Base-by-base conservation (phyloP, 2,113 vertebrate species). In the Nerophis lumbriciformis region DNA sequence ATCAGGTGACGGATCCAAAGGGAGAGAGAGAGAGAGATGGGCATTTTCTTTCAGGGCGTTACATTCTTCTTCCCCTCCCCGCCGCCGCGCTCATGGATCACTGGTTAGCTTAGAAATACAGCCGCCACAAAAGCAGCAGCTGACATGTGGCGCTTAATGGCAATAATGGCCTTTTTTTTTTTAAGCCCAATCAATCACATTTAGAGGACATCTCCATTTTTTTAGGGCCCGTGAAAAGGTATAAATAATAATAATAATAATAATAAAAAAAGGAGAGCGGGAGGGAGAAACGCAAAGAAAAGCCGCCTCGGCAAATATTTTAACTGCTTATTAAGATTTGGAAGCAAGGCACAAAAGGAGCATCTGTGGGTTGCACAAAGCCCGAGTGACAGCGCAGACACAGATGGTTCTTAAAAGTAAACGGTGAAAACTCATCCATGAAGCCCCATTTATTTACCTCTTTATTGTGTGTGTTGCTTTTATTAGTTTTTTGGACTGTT, bases 121-220 rank as follows among this genome's bases (percentile, higher is more conserved):
- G 88, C 88, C 88, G 76, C 88, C 91, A 98, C 95, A 98, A 98
- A 94, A 92, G 93, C 91, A 89, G 89, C 89, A 92, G 91, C 93
- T 95, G 94, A 94, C 95, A 94, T 94, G 92, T 89, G 93, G 93
- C 87, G 92, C 91, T 94, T 94, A 94, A 95, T 91, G 93, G 91
- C 90, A 94, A 95, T 95, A 97, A 98, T 96, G 93, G 93, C 92
- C 93, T 94, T 97, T 99, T 98, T 97, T 99, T 19, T 98, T 59
- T 97, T 96, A 96, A 94, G 93, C 93, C 92, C 95, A 98, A 98
- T 98, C 95, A 96, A 99, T 99, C 95, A 98, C 95, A 93, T 98
- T 98, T 97, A 98, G 93, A 95, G 93, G 95, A 98, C 95, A 95
- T 93, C 93, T 98, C 94, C 93, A 96, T 96, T 98, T 95, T 90